A percentile compares a stretch with the other conserved stretches of the same genome.
These are phyloP conservation scores for Odontocerum albicorne DNA, from an alignment of 2,888 invertebrate genomes.

Conservation along the genomic window DNA sequence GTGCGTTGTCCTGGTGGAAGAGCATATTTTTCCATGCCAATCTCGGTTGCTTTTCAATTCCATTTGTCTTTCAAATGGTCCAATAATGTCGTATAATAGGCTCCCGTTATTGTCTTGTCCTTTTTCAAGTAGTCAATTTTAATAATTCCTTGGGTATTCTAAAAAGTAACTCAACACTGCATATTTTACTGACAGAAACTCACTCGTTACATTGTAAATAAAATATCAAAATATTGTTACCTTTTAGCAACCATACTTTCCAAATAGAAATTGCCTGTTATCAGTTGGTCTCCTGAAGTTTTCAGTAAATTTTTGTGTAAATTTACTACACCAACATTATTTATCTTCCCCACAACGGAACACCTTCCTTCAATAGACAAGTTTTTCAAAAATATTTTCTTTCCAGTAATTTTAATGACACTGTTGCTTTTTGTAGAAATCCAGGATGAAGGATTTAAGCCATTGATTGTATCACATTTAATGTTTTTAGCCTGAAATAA, in stretches of 20 bases:
- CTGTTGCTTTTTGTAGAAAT: constrained; percentile 46
- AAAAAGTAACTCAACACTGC: no score
- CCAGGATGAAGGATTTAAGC: constrained; percentile 46
- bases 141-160: no score
- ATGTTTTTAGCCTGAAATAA: constrained; percentile 44
- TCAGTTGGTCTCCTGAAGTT: constrained; percentile 48
- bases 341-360: constrained; percentile 48
- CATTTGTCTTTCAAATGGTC: no score
- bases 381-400: constrained; percentile 49
- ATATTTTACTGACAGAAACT: no score
- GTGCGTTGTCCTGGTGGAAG: no score
- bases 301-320: constrained; percentile 47
- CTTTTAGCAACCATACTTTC: constrained; percentile 41
- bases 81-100: no score
- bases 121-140: no score
- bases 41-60: no score
- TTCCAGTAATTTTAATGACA: constrained; percentile 50
- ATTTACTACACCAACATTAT: constrained; percentile 48
- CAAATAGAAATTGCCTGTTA: constrained; percentile 48
- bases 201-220: no score
- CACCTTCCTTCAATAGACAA: constrained; percentile 46
- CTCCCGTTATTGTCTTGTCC: no score
- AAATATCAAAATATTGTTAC: constrained; percentile 38
- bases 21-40: no score
- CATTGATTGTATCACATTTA: constrained; percentile 49